These are phyloP conservation scores for Morphnarchus princeps DNA, from an alignment of 2,113 vertebrate genomes.

Conservation along the genomic window DNA sequence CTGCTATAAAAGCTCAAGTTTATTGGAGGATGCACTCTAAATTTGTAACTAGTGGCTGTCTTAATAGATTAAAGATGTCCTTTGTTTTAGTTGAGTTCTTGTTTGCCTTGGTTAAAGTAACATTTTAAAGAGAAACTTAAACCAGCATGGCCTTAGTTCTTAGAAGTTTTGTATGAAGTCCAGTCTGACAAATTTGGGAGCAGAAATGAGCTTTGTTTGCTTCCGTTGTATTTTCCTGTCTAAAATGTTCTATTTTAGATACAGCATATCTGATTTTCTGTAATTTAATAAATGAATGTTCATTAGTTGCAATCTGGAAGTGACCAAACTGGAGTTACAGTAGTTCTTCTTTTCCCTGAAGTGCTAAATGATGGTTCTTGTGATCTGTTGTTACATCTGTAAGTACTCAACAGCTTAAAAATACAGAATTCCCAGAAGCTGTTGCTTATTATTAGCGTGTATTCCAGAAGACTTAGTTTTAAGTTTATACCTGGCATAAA, in stretches of 20 bases:
- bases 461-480: background rate
- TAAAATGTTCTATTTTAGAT: background rate
- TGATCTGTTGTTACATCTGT: background rate
- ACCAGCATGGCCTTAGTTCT: background rate
- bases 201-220: background rate
- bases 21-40: background rate
- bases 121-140: background rate
- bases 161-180: background rate
- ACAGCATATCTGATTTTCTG: background rate
- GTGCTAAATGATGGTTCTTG: constrained; percentile 1
- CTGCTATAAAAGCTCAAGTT: background rate
- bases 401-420: background rate
- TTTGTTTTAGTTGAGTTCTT: background rate
- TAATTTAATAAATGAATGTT: background rate
- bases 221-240: background rate
- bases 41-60: background rate
- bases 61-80: background rate
- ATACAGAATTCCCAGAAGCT: background rate
- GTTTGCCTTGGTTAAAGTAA: background rate
- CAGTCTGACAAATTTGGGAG: background rate
- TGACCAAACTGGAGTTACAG: background rate
- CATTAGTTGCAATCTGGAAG: background rate
- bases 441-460: background rate
- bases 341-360: background rate
- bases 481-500: background rate